Percentiles rank a stretch among this genome's conserved stretches.
These are phyloP conservation scores for Torymus auratus DNA, from an alignment of 2,888 invertebrate species.

Conservation along the genomic window DNA sequence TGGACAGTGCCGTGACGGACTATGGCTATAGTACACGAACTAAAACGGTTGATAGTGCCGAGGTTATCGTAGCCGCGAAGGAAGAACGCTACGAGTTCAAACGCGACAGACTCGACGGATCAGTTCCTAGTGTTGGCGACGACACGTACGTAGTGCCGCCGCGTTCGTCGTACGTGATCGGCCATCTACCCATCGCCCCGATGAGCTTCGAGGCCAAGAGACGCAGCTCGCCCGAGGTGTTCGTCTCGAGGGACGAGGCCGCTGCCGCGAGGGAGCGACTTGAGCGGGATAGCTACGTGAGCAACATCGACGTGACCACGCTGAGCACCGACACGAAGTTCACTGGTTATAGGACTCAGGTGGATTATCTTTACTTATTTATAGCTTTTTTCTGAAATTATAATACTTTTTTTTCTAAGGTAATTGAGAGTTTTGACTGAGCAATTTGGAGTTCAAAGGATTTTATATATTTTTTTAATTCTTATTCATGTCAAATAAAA, in stretches of 20 bases:
- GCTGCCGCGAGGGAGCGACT: neutral
- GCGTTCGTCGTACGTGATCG: slow-evolving; percentile 48
- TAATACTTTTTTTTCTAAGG: neutral
- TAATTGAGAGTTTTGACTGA: neutral
- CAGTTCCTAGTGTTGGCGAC: slow-evolving; percentile 29
- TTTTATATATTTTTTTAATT: no score
- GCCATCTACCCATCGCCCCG: slow-evolving; percentile 48
- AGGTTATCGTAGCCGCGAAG: neutral
- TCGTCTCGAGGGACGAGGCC: slow-evolving; percentile 24
- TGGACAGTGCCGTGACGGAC: no score
- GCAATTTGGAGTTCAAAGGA: no score
- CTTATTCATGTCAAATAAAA: no score
- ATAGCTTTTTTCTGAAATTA: neutral
- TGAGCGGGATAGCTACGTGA: slow-evolving; percentile 17
- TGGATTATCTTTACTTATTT: neutral
- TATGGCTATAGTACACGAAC: slow-evolving; percentile 5
- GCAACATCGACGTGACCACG: neutral
- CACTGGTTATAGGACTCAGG: slow-evolving; percentile 47
- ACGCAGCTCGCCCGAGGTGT: slow-evolving; percentile 9
- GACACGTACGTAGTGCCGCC: neutral
- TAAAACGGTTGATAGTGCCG: neutral
- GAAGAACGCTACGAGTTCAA: neutral
- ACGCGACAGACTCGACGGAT: neutral
- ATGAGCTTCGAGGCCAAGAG: slow-evolving; percentile 26
- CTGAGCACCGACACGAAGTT: slow-evolving; percentile 28